Percentiles rank a stretch among this genome's conserved stretches.
Evolutionary conservation across 2,888 invertebrate genomes (phyloP).

Genomic region (Limulus polyphemus): DNA sequence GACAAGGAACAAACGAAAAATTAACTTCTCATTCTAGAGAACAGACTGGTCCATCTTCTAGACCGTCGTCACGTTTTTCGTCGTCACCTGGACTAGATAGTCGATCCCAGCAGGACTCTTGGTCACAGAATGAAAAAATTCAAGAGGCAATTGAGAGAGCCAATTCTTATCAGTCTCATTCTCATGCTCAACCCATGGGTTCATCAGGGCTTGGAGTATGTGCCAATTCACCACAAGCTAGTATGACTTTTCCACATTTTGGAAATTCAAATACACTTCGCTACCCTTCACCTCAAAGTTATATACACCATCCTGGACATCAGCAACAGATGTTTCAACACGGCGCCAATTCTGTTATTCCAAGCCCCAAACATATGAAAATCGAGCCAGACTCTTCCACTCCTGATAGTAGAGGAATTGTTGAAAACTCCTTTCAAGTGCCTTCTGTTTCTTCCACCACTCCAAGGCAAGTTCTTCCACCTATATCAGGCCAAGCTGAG

Average conservation of each 20-base stretch:
- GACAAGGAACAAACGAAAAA: constrained; percentile 8
- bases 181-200: too few relatives aligned
- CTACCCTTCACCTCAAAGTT: too few relatives aligned
- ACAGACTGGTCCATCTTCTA: not conserved
- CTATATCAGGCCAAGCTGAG: not conserved
- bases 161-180: too few relatives aligned
- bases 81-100: not conserved
- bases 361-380: constrained; percentile 11
- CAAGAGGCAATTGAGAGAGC: constrained; percentile 10
- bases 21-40: too few relatives aligned
- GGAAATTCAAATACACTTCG: constrained; percentile 2
- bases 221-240: too few relatives aligned
- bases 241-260: constrained; percentile 3
- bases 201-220: too few relatives aligned
- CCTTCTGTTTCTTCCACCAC: constrained; percentile 26
- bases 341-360: not conserved
- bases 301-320: not conserved
- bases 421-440: constrained; percentile 24
- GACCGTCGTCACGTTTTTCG: not conserved
- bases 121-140: constrained; percentile 9
- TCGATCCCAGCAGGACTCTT: constrained; percentile 11
- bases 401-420: not conserved
- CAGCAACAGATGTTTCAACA: too few relatives aligned
- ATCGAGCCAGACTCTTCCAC: constrained; percentile 15
- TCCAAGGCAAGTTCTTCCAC: constrained; percentile 13